Evolutionary conservation across 2,797 vertebrate species (phyloP), one percentile per base, ranked within the genome.

Genomic region (Furcifer pardalis): DNA sequence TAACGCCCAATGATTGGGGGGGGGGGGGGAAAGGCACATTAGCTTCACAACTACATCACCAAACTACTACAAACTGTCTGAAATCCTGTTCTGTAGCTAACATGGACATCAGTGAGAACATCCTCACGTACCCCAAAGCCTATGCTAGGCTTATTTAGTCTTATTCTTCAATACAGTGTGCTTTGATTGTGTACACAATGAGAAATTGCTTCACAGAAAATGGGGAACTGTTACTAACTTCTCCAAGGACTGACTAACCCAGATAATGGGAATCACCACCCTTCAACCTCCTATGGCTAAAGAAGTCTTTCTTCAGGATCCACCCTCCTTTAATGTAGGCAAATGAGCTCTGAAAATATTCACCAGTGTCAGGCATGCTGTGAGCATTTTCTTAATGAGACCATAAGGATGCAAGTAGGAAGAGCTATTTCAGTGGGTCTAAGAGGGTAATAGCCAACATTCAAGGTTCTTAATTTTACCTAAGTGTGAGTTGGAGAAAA

Each of bases 281-380:
- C 92, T 89, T 94, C 91, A 84, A 90, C 78, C 74, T 0, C 94
- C 93, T 91, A 91, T 84, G 88, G 89, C 90, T 93, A 93, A 77
- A 85, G 91, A 89, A 91, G 87, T 89, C 87, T 88, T 92, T 91
- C 85, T 30, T 62, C 46, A 91, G 92, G 90, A 91, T 92, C 88
- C 27, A 35, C 65, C 21, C 30, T 90, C 93, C 93, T 95, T 89
- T 96, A 96, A 96, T 96, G 94, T 95, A 96, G 94, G 95, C 95
- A 96, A 96, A 96, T 96, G 95, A 96, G 95, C 90, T 93, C 92
- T 93, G 95, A 92, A 95, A 93, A 96, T 95, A 94, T 95, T 96
- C 95, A 92, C 94, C 90, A 66, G 91, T 94, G 94, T 88, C 93
- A 94, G 91, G 90, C 96, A 89, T 95, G 95, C 96, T 96, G 96